Evolutionary conservation across 2,113 vertebrate species (phyloP).

Genomic region (Zapornia atra): DNA sequence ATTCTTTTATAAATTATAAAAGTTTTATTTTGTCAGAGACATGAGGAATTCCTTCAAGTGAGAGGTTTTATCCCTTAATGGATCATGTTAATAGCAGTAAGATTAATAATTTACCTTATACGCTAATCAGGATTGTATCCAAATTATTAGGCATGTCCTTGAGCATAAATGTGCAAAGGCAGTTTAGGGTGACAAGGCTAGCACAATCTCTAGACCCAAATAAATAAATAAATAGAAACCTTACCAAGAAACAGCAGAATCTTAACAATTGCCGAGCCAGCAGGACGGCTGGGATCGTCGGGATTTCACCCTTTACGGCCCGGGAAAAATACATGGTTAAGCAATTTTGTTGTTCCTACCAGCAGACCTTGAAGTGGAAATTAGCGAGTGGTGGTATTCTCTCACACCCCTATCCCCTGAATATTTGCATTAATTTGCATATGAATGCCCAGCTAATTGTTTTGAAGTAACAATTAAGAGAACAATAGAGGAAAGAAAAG

Average conservation of each 20-base stretch:
- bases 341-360: conserved; percentile 75
- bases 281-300: conserved; percentile 44
- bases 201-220: neutral
- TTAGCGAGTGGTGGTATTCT: conserved; percentile 76
- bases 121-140: neutral
- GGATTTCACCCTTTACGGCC: conserved; percentile 56
- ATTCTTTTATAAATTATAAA: conserved; percentile 53
- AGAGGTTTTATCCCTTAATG: neutral
- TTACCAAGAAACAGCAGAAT: conserved; percentile 53
- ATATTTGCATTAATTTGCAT: conserved; percentile 80
- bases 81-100: conserved; percentile 11
- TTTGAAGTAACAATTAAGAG: conserved; percentile 84
- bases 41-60: conserved; percentile 14
- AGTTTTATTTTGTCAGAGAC: conserved; percentile 59
- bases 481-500: conserved; percentile 81
- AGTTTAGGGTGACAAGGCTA: conserved; percentile 26
- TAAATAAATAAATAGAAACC: neutral
- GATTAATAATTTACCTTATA: conserved; percentile 30
- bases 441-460: conserved; percentile 83
- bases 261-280: conserved; percentile 66
- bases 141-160: conserved; percentile 13
- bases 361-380: conserved; percentile 79
- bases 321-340: conserved; percentile 69
- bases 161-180: conserved; percentile 17
- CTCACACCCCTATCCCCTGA: conserved; percentile 69